Evolutionary conservation across 2,797 vertebrate genomes (phyloP).

Genomic region (Darevskia mixta): DNA sequence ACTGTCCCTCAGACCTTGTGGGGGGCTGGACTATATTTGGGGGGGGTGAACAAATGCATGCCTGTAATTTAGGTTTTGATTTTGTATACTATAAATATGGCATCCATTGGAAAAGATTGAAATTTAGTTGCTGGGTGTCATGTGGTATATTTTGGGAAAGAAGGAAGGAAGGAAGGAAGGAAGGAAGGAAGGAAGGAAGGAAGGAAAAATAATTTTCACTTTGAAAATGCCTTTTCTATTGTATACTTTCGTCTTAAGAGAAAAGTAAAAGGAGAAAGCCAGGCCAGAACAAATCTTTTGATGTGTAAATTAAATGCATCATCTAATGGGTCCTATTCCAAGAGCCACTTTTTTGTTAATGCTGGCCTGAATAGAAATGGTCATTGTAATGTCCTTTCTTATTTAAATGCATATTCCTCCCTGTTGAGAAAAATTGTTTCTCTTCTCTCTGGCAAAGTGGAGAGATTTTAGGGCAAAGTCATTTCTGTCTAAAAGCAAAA

Average conservation of each 20-base stretch:
- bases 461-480: constrained; percentile 51
- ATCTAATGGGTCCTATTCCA: constrained; percentile 10
- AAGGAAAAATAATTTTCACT: not conserved
- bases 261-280: not conserved
- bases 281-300: constrained; percentile 4
- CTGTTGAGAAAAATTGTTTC: constrained; percentile 44
- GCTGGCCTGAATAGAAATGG: constrained; percentile 46
- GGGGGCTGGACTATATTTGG: no score
- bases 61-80: no score
- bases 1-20: no score
- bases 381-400: constrained; percentile 42
- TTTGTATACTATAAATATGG: no score
- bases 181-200: not conserved
- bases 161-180: no score
- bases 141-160: not conserved
- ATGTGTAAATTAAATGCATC: constrained; percentile 32
- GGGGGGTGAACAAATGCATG: no score
- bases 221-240: not conserved
- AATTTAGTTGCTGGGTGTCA: no score
- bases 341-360: accelerated
- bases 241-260: not conserved
- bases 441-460: constrained; percentile 14
- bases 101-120: no score
- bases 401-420: not conserved
- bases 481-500: constrained; percentile 45